Conservation (phyloP, 1,140 invertebrate species). For the Orchestia grillus region DNA sequence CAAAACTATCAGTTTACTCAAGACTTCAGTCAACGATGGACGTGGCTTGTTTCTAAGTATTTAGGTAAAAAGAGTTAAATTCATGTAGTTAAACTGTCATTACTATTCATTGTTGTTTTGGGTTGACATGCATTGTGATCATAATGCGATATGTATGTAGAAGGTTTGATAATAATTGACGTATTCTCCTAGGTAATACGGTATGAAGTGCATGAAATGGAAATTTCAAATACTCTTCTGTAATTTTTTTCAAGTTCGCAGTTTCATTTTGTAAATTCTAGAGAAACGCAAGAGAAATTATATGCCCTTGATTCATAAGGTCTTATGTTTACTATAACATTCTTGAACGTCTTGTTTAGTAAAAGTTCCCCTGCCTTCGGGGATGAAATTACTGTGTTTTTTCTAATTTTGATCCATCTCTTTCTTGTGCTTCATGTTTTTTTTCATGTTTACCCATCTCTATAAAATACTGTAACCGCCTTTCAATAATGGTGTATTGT, state of each 20-base stretch:
- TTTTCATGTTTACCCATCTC: not conserved
- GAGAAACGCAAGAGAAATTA: not conserved
- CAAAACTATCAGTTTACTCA: not conserved
- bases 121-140: not conserved
- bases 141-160: not conserved
- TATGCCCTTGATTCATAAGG: not conserved
- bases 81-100: not conserved
- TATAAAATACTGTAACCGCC: too few species aligned
- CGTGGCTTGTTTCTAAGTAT: too few species aligned
- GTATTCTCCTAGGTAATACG: not conserved
- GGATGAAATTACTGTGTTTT: too few species aligned
- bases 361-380: too few species aligned
- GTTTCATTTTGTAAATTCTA: too few species aligned
- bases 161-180: not conserved
- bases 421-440: not conserved
- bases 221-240: not conserved
- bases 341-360: too few species aligned
- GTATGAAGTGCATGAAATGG: not conserved
- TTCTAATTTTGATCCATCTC: not conserved
- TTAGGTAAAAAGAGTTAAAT: too few species aligned
- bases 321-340: too few species aligned
- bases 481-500: not conserved
- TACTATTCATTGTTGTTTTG: not conserved
- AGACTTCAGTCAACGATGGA: not conserved
- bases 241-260: not conserved